A percentile compares a stretch with the other conserved stretches of the same genome.
phyloP scores from a whole-genome alignment of 2,797 vertebrate species.

The Anguilla obscura region DNA sequence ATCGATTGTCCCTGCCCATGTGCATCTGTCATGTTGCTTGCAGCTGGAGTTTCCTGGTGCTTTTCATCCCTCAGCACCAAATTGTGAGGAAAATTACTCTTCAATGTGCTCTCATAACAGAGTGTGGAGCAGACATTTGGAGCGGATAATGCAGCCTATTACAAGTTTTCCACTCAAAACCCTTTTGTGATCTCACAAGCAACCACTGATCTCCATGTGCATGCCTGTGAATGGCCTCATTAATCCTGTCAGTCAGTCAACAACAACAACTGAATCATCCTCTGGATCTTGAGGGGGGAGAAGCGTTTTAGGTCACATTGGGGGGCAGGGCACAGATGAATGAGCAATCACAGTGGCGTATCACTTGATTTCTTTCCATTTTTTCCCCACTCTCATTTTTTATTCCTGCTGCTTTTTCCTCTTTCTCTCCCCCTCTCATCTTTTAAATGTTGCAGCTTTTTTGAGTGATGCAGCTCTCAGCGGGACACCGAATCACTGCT shows the following conservation, averaged over 20 bases:
- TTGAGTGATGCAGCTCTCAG: background rate
- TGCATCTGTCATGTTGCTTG: conserved; percentile 38
- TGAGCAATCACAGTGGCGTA: conserved; percentile 49
- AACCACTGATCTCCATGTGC: conserved; percentile 51
- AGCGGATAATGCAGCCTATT: conserved; percentile 60
- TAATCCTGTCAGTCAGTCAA: conserved; percentile 63
- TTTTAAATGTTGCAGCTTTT: background rate
- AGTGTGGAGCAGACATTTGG: conserved; percentile 47
- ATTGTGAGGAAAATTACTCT: conserved; percentile 56
- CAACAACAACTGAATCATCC: conserved; percentile 54
- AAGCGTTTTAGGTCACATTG: conserved; percentile 44
- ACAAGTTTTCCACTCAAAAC: conserved; percentile 52
- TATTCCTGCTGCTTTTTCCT: background rate
- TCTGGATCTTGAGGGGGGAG: conserved; percentile 39
- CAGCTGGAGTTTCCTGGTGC: conserved; percentile 57
- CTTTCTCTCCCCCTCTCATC: conserved; percentile 5
- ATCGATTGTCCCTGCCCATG: conserved; percentile 51
- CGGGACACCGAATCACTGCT: background rate
- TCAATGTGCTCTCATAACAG: conserved; percentile 40
- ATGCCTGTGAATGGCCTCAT: conserved; percentile 52
- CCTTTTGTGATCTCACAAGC: conserved; percentile 63
- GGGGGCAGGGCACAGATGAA: conserved; percentile 44
- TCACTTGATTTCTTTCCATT: conserved; percentile 23
- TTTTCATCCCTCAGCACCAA: conserved; percentile 32
- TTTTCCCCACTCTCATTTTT: background rate